Evolutionary conservation across 1,140 invertebrate genomes (phyloP), one percentile per base, ranked within the genome.

Genomic region (Bombus waltoni): DNA sequence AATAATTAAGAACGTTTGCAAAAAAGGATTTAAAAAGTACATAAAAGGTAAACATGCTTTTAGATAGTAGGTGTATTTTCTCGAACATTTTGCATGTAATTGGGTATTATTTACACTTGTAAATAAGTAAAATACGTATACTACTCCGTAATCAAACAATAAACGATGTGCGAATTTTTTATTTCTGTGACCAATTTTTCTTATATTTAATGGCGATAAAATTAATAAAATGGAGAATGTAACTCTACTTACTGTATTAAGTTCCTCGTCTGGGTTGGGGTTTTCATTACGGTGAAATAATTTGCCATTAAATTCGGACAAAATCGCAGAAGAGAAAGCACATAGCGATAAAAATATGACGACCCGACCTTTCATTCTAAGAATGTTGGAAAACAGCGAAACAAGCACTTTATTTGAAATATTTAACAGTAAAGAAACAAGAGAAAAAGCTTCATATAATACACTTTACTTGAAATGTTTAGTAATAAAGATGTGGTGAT

Each of bases 171-270:
- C 6, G 15, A 32, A 66, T 32, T 6, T 66, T 66, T 32, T 32
- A 66, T 66, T 66, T 66, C n/a, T 18, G 4, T 22, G 0, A 6
- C 1, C 10, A 9, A 47, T 47, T 32, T 53, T 71, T 25, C 47
- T 40, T 71, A 28, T 13, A 25, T 71, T 40, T 40, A 25, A 71
- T 35, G 6, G 25, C 3, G 18, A 59, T 44, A 1, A 57, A 62
- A 73, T 62, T 62, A 62, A n/a, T 70, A 44, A 28, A 62, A 72
- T 44, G 15, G 35, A 81, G 25, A 32, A 47, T 68, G 22, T 18
- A 78, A 68, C 57, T 47, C 1, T 25, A 81, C 57, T 88, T 86
- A 90, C 89, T 1, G 81, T 87, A 11, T 74, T 57, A 5, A 90
- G 72, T 0, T 80, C 15, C 4, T 72, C 28, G 10, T 86, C 66